Evolutionary conservation across 2,888 invertebrate genomes (phyloP), one percentile per base, ranked within the genome.

Genomic region (Axea sp.): DNA sequence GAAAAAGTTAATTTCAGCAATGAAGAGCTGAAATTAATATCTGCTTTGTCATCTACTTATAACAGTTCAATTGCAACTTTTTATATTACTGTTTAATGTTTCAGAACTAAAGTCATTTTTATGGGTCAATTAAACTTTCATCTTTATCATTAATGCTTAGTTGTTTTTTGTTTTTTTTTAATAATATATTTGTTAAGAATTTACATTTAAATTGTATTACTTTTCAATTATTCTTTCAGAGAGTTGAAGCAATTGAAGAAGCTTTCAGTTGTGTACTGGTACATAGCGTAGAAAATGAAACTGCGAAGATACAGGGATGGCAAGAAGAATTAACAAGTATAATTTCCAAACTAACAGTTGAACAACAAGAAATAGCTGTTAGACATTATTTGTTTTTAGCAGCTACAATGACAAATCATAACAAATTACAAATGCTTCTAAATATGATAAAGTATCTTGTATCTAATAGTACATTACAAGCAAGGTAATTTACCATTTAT

Each of bases 181-280:
- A 19, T 19, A 19, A 19, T 19, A 3, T 19, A 3, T 3, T 19
- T 19, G 4, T 19, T 19, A 19, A 3, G 4, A 3, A 19, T 19
- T 19, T 3, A 19, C 4, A 19, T 19, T 3, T 3, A 19, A 3
- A 19, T 3, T 19, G 4, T 3, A 19, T 3, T 19, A 19, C 4
- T 19, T 19, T 19, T 3, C 4, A 3, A 4, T 19, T 2, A 19
- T 3, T 19, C 4, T 3, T 19, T 19, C 4, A 19, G 19, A 19
- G 92, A 86, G 93, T 95, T 3, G 95, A 96, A 83, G 91, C 93
- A 0, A 93, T 95, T 19, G 96, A 96, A 83, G 95, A 96, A 87
- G 95, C 96, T 0, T 97, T 98, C 83, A 94, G 95, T 84, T 95
- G 95, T 80, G 95, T 95, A 80, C 90, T 97, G 65, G 93, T 96